Evolutionary conservation across 2,888 invertebrate genomes (phyloP), one percentile per base, ranked within the genome.

Genomic region (Volucella bombylans): DNA sequence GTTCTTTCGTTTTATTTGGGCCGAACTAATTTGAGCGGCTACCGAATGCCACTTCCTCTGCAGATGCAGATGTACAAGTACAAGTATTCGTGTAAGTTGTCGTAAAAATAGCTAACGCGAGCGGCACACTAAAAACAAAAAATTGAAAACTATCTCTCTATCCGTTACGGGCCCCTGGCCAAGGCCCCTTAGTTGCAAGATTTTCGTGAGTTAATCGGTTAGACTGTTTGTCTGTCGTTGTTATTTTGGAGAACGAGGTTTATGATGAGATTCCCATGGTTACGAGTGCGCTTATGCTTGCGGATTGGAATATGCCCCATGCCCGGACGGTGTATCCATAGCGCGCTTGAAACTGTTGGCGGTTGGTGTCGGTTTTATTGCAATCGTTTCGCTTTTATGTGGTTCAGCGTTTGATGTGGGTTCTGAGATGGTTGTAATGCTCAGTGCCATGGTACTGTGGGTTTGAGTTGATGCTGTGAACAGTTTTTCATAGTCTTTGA

Each of bases 371-470:
- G 69, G 39, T 83, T 83, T 79, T 83, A 79, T 79, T 79, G 74
- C 79, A 67, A 71, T 71, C 83, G 79, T 74, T 83, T 79, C 74
- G 71, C 83, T 83, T 83, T 83, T 76, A 83, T 83, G 83, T 83
- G 83, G 83, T 79, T 76, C 74, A 64, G 65, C 67, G 83, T 83
- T 83, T 83, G 83, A 83, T 83, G 83, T 83, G 83, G 83, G 79
- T 71, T 79, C 62, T 55, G 78, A 31, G 31, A 82, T 78, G 73
- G 54, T 67, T 67, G 64, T 73, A 41, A 49, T 31, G 54, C 80
- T 49, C 18, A 39, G 15, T 39, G 54, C 43, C 43, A 52, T 15
- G 15, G 41, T 41, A 41, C 47, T 54, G 11, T 18, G 18, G 64
- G 38, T 57, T 39, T n/a, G 57, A 11, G 23, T 39, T 45, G 62